Conservation (phyloP, 2,797 vertebrate species). For the Aulostomus chinensis region DNA sequence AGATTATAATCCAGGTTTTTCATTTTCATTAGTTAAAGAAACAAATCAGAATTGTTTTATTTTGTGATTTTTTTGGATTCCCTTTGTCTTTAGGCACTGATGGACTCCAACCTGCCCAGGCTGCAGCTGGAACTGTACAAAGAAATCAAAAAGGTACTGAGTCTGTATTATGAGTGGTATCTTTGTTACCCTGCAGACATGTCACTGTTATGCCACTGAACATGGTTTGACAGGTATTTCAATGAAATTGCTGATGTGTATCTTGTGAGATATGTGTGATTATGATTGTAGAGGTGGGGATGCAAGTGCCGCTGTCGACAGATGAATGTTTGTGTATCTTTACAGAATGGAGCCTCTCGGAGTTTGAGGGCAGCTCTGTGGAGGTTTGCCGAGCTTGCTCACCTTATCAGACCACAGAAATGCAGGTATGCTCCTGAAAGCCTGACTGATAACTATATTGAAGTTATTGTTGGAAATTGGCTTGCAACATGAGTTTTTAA, state of each 20-base stretch:
- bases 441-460: no score
- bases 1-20: background rate
- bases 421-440: constrained; percentile 88
- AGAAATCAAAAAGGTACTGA: constrained; percentile 99
- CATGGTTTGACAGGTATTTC: background rate
- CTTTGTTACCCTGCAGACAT: no score
- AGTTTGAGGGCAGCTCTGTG: constrained; percentile 96
- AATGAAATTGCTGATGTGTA: background rate
- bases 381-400: constrained; percentile 97
- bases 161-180: no score
- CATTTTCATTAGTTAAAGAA: background rate
- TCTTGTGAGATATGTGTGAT: background rate
- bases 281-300: background rate
- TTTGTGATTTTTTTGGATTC: constrained; percentile 2
- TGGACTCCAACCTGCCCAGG: constrained; percentile 95
- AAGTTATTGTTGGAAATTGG: no score
- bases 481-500: no score
- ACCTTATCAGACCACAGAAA: constrained; percentile 97
- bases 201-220: background rate
- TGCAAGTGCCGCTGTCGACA: background rate
- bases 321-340: constrained; percentile 5
- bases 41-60: background rate
- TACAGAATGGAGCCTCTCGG: constrained; percentile 93
- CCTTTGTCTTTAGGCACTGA: constrained; percentile 85
- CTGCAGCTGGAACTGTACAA: constrained; percentile 97